Evolutionary conservation across 2,888 invertebrate species (phyloP).

Genomic region (Ophraella communa): DNA sequence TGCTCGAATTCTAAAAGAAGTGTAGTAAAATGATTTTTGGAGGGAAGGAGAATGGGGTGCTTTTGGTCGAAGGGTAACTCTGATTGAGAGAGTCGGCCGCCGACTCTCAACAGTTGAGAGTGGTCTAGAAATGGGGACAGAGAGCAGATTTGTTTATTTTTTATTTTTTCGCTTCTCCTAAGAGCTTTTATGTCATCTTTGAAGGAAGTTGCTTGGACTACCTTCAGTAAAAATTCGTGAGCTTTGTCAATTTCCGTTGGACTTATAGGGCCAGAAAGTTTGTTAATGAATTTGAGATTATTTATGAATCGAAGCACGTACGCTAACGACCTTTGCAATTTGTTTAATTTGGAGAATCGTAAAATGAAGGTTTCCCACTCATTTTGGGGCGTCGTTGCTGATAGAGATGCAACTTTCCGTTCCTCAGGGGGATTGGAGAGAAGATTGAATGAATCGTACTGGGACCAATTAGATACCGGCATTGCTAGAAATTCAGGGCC

Average conservation of each 20-base stretch:
- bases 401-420: too few species aligned
- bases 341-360: neutral
- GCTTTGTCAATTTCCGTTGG: neutral
- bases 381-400: neutral
- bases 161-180: neutral
- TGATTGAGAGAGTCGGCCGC: neutral
- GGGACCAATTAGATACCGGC: too few species aligned
- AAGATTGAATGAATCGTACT: too few species aligned
- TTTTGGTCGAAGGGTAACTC: neutral
- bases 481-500: too few species aligned
- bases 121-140: neutral
- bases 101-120: neutral
- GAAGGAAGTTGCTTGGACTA: neutral
- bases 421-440: too few species aligned
- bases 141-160: neutral
- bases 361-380: neutral
- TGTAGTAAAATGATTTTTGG: neutral
- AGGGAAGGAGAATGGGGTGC: too few species aligned
- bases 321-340: neutral
- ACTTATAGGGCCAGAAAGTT: neutral
- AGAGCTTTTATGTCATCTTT: neutral
- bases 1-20: neutral
- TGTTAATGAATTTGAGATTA: neutral
- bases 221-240: too few species aligned
- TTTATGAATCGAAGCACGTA: neutral